A percentile compares a stretch with the other conserved stretches of the same genome.
These are phyloP conservation scores for Caenorhabditis zanzibari DNA, from an alignment of 2,888 invertebrate species.

Conservation along the genomic window DNA sequence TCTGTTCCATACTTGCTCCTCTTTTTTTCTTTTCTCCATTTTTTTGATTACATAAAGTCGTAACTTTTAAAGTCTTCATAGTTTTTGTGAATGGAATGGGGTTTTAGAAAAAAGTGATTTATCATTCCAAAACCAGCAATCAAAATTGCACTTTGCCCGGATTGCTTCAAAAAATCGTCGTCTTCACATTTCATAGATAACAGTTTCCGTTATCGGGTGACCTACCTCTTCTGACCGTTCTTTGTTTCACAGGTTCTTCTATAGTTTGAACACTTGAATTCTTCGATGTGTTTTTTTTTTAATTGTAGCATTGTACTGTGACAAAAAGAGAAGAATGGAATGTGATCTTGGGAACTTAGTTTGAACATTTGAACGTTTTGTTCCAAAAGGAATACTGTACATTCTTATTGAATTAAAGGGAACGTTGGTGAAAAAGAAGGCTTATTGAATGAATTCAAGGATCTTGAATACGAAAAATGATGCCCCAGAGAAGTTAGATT, in stretches of 20 bases:
- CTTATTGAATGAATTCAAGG: no score
- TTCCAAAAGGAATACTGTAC: neutral
- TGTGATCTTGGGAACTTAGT: neutral
- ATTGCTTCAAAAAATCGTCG: slow-evolving; percentile 12
- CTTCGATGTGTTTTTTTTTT: neutral
- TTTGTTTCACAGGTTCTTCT: slow-evolving; percentile 32
- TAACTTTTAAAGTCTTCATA: neutral
- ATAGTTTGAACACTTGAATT: slow-evolving; percentile 41
- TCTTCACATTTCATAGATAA: slow-evolving; percentile 47
- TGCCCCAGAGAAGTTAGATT: no score
- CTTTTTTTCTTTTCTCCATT: neutral
- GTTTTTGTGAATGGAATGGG: neutral
- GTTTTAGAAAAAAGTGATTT: neutral
- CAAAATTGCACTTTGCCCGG: slow-evolving; percentile 34
- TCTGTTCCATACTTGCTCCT: slow-evolving; percentile 19
- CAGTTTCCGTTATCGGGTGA: slow-evolving; percentile 24
- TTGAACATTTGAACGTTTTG: slow-evolving; percentile 2
- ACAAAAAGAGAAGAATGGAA: neutral
- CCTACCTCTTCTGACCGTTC: slow-evolving; percentile 35
- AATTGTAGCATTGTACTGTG: slow-evolving; percentile 7
- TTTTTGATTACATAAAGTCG: slow-evolving; percentile 16
- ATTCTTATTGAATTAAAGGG: neutral
- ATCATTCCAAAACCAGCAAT: neutral
- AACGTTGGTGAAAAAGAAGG: neutral
- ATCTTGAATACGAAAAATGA: no score